Evolutionary conservation across 2,797 vertebrate genomes (phyloP), one percentile per base, ranked within the genome.

Genomic region (Cottoperca gobio): DNA sequence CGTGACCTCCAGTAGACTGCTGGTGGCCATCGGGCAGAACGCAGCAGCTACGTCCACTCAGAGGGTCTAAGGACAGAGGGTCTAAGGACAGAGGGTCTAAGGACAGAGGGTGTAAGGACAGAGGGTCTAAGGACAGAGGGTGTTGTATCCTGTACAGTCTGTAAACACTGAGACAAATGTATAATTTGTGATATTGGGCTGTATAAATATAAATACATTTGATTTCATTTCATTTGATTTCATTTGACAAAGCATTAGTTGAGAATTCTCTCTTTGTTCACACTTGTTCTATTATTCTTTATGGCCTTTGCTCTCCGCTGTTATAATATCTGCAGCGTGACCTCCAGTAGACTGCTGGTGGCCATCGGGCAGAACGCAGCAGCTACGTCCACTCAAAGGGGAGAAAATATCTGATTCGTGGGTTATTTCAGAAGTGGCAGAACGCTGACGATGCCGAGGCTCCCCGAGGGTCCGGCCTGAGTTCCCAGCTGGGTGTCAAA

Each of bases 401-500:
- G 64, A 33, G 21, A 23, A 71, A 57, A 70, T 12, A 46, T 77
- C 35, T 53, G 28, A 75, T 83, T 70, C 71, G 75, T 77, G 70
- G 59, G 67, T 83, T 83, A 84, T 90, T 90, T 90, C 55, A 64
- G 67, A 83, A 21, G 0, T 55, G 70, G 63, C 67, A 57, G 66
- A 63, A 21, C 11, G 6, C 72, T 73, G 77, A 70, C 8, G 70
- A 73, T 68, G 76, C 63, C 55, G 77, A 58, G 46, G 67, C 33
- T 63, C 45, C 80, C 76, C 1, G 17, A 50, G 69, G 86, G 61
- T 28, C 48, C 33, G 13, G 81, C 67, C 79, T 28, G 21, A 83
- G 73, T 72, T 75, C 82, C 90, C 92, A 89, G 89, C 89, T 93
- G 91, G 77, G 88, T 89, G 81, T 85, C 85, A 89, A 81, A 88